These are phyloP conservation scores for Nycteola revayana DNA, from an alignment of 2,888 invertebrate genomes.

Conservation along the genomic window DNA sequence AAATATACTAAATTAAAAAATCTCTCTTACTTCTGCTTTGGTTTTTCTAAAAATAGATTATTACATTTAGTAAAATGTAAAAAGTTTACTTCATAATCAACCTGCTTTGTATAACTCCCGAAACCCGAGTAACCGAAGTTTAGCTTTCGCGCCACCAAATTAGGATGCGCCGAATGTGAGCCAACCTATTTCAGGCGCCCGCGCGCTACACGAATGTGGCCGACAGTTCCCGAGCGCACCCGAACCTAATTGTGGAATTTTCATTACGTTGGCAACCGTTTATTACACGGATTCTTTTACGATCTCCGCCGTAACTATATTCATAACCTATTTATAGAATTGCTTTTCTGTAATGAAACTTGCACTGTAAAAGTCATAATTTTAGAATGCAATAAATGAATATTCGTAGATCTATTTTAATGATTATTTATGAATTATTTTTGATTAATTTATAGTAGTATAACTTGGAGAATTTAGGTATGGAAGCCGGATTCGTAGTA, in stretches of 20 bases:
- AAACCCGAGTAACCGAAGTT: slow-evolving; percentile 61
- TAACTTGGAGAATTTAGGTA: slow-evolving; percentile 17
- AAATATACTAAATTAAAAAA: too few species aligned
- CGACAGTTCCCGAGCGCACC: slow-evolving; percentile 55
- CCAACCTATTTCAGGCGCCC: slow-evolving; percentile 73
- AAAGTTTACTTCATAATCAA: too few species aligned
- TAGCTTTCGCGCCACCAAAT: slow-evolving; percentile 78
- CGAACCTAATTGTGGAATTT: slow-evolving; percentile 66
- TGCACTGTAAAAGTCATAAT: too few species aligned
- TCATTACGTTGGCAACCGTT: slow-evolving; percentile 45
- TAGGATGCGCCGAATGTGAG: slow-evolving; percentile 71
- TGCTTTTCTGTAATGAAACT: too few species aligned
- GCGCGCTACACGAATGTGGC: slow-evolving; percentile 49
- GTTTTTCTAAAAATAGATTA: too few species aligned
- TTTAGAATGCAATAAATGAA: background rate
- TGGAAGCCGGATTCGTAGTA: slow-evolving; percentile 44
- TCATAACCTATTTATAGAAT: slow-evolving; percentile 31
- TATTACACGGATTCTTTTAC: slow-evolving; percentile 42
- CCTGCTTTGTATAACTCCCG: slow-evolving; percentile 41
- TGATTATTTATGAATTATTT: slow-evolving; percentile 9
- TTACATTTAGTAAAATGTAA: too few species aligned
- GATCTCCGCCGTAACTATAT: slow-evolving; percentile 27
- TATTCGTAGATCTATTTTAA: too few species aligned
- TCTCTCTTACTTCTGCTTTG: too few species aligned
- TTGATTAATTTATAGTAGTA: slow-evolving; percentile 9